Percentiles rank a stretch among this genome's conserved stretches.
These are phyloP conservation scores for Meda fulgida DNA, from an alignment of 2,797 vertebrate species.

Conservation along the genomic window DNA sequence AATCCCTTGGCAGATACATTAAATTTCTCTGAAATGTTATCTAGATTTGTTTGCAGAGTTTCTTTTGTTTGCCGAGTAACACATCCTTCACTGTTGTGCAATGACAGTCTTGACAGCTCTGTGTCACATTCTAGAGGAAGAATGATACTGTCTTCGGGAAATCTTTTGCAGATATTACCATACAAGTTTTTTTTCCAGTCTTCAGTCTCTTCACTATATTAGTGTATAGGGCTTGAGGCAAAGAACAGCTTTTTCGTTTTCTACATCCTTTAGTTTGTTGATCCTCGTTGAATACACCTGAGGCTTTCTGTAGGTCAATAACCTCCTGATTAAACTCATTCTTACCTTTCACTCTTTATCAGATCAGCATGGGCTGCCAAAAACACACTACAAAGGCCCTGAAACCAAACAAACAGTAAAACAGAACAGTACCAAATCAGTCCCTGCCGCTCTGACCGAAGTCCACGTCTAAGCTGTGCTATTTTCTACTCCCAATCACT, in stretches of 20 bases:
- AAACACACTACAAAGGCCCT: conserved; percentile 31
- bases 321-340: conserved; percentile 54
- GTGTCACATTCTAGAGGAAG: conserved; percentile 20
- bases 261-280: conserved; percentile 73
- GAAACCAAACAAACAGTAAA: conserved; percentile 55
- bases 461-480: conserved; percentile 52
- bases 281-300: conserved; percentile 67
- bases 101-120: conserved; percentile 24
- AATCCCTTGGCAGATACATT: neutral
- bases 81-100: conserved; percentile 17
- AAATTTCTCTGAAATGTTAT: neutral
- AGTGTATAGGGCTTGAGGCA: conserved; percentile 65
- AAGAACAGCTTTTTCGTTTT: conserved; percentile 69
- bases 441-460: conserved; percentile 27
- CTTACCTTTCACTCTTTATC: conserved; percentile 56
- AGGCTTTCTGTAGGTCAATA: conserved; percentile 65
- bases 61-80: neutral
- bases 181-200: neutral
- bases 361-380: conserved; percentile 63
- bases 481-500: conserved; percentile 66
- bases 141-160: conserved; percentile 29
- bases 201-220: conserved; percentile 34
- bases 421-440: conserved; percentile 53
- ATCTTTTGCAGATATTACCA: conserved; percentile 1
- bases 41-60: neutral